These are phyloP conservation scores for Chloebia gouldiae DNA, from an alignment of 2,113 vertebrate genomes.

Conservation along the genomic window DNA sequence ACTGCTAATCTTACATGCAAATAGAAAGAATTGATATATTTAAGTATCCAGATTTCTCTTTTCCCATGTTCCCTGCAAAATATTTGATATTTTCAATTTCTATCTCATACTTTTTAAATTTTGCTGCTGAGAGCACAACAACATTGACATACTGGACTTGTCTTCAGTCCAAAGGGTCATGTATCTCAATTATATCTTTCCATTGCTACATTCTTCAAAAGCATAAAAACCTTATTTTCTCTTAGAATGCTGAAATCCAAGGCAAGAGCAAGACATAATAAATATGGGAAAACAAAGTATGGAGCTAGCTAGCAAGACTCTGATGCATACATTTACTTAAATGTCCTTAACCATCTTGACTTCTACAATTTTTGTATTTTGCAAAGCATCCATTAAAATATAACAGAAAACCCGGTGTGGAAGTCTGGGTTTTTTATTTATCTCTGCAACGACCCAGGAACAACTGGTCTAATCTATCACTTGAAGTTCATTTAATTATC, in stretches of 20 bases:
- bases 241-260: not conserved
- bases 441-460: not conserved
- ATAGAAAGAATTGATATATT: not conserved
- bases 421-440: not conserved
- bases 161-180: not conserved
- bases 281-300: not conserved
- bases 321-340: not conserved
- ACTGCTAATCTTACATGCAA: not conserved
- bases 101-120: not conserved
- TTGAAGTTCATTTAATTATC: not conserved
- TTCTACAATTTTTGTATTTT: not conserved
- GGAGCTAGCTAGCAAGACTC: not conserved
- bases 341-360: not conserved
- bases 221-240: not conserved
- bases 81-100: not conserved
- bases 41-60: not conserved
- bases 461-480: not conserved
- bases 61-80: not conserved
- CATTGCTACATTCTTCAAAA: not conserved
- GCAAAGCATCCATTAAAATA: not conserved
- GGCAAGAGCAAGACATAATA: not conserved
- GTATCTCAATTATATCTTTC: not conserved
- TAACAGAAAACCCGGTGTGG: not conserved
- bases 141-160: not conserved
- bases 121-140: not conserved